A percentile compares a stretch with the other conserved stretches of the same genome.
Conservation (phyloP, 2,888 invertebrate genomes). For the Chrysolina haemoptera region DNA sequence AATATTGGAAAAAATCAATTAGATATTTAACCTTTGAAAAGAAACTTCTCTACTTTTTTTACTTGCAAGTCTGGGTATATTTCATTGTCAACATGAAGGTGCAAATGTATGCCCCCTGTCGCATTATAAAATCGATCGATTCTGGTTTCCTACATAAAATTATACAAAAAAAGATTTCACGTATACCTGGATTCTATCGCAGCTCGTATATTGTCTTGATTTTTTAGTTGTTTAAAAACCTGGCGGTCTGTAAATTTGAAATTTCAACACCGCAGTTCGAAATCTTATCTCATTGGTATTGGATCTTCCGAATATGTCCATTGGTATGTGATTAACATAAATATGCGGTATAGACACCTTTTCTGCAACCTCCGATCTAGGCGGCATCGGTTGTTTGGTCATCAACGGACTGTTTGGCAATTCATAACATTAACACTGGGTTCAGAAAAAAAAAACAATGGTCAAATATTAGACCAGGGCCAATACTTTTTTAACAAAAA, state of each 20-base stretch:
- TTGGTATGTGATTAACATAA: slow-evolving; percentile 55
- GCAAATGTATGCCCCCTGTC: not conserved
- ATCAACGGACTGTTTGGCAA: not conserved
- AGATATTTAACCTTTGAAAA: no score
- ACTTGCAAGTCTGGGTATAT: not conserved
- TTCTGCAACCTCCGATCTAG: slow-evolving; percentile 51
- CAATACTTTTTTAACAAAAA: no score
- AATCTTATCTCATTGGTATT: slow-evolving; percentile 59
- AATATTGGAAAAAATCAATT: no score
- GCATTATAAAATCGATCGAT: not conserved
- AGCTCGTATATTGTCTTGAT: slow-evolving; percentile 33
- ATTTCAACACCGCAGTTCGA: slow-evolving; percentile 50
- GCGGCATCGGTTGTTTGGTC: slow-evolving; percentile 44
- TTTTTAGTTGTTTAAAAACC: slow-evolving; percentile 32
- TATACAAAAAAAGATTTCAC: slow-evolving; percentile 38
- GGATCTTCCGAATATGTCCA: slow-evolving; percentile 56
- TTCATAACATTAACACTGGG: slow-evolving; percentile 1
- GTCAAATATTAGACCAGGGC: no score
- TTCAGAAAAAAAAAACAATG: not conserved
- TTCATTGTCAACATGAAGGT: not conserved
- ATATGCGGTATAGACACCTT: slow-evolving; percentile 56
- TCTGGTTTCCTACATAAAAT: slow-evolving; percentile 24
- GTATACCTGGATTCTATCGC: slow-evolving; percentile 45
- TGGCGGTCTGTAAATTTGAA: slow-evolving; percentile 46
- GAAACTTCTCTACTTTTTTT: no score